Base-by-base conservation (phyloP, 2,888 invertebrate species). In the Andrena flavipes region DNA sequence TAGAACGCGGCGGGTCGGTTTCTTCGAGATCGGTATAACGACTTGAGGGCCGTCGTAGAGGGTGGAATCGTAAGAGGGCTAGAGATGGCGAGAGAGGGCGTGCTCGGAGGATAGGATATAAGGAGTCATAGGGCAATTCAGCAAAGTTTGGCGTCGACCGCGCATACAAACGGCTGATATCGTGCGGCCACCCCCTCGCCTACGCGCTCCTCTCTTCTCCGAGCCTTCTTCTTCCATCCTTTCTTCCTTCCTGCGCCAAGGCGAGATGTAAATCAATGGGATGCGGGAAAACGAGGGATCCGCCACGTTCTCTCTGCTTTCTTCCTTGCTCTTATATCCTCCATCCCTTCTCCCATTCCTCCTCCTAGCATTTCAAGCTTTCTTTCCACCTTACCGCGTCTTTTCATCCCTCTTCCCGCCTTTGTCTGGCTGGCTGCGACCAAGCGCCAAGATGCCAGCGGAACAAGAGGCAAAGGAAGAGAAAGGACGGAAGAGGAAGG, bases 91-190 rank as follows among this genome's bases (percentile, higher is more conserved):
- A 72, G 82, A 74, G 82, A 70, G 65, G 77, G 80, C 76, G 82
- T 79, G 71, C 71, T 81, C 72, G 72, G 82, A 85, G 88, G 82
- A 85, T 87, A 86, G 91, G 88, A 89, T 90, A 89, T 91, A 92
- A 92, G 91, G 90, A 93, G 93, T 93, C 93, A 91, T 91, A 92
- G 92, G 90, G 92, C 93, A 92, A 93, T 93, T 93, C 93, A 91
- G 93, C 93, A 93, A 93, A 93, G 92, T 93, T 93, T 93, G 92
- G 91, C 91, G 89, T 91, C 90, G 91, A 91, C 89, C 92, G 92
- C 92, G 93, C 93, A 93, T 93, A 93, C 93, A 93, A 93, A 93
- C 93, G 92, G 91, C 93, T 91, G 92, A 93, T 93, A 93, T 93
- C 92, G 89, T 86, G 82, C 87, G 83, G 84, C 82, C 83, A 86